Evolutionary conservation across 1,140 invertebrate species (phyloP).

Genomic region (Calliopsis andreniformis): DNA sequence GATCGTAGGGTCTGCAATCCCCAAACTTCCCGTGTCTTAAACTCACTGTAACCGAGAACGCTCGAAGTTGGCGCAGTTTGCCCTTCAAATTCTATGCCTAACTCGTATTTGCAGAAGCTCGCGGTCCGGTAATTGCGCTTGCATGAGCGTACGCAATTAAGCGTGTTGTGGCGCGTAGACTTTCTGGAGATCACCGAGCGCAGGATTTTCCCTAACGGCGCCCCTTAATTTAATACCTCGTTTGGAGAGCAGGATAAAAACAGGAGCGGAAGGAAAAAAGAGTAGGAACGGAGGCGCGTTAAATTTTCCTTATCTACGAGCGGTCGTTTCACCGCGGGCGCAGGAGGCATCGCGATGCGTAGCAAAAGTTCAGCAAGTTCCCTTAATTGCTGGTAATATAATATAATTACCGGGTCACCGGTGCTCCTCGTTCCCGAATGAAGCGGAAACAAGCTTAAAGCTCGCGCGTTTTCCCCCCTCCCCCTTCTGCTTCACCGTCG

Average conservation of each 20-base stretch:
- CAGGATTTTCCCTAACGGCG: conserved; percentile 14
- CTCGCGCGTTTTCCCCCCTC: background rate
- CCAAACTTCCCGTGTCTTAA: no score
- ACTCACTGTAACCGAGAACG: background rate
- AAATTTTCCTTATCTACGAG: conserved; percentile 39
- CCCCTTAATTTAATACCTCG: conserved; percentile 31
- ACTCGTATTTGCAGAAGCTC: background rate
- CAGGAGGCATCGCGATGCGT: conserved; percentile 26
- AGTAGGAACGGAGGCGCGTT: background rate
- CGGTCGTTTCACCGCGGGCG: conserved; percentile 17
- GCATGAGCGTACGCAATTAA: conserved; percentile 24
- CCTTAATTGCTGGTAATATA: conserved; percentile 42
- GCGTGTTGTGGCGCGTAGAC: background rate
- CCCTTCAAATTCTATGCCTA: background rate
- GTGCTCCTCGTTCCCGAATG: conserved; percentile 15
- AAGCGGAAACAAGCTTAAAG: conserved; percentile 31
- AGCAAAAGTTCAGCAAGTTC: conserved; percentile 28
- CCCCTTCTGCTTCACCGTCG: background rate
- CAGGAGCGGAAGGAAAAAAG: background rate
- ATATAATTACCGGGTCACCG: conserved; percentile 39
- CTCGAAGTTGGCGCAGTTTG: background rate
- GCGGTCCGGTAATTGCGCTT: conserved; percentile 7
- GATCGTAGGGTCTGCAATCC: background rate
- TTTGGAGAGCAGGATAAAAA: background rate
- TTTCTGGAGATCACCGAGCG: conserved; percentile 7